These are phyloP conservation scores for Zaprionus taronus DNA, from an alignment of 1,140 invertebrate genomes.

Conservation along the genomic window DNA sequence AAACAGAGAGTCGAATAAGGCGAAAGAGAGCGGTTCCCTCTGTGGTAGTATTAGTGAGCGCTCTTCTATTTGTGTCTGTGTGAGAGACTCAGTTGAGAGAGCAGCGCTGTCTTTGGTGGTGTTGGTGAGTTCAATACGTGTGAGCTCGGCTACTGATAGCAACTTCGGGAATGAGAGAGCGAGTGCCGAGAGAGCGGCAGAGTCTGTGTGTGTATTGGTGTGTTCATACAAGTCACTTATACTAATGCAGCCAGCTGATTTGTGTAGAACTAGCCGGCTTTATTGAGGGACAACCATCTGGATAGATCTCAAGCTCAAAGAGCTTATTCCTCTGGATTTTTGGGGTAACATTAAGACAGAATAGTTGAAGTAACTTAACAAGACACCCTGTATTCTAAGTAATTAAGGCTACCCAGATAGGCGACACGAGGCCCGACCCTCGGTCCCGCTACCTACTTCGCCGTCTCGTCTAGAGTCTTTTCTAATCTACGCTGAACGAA, in stretches of 20 bases:
- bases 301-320: background rate
- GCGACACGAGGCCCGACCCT: slow-evolving; percentile 9
- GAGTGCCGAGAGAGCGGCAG: slow-evolving; percentile 24
- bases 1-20: slow-evolving; percentile 63
- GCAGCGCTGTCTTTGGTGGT: slow-evolving; percentile 21
- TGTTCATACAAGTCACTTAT: slow-evolving; percentile 18
- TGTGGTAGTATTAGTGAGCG: slow-evolving; percentile 45
- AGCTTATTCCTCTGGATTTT: background rate
- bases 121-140: slow-evolving; percentile 29
- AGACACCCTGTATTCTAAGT: slow-evolving; percentile 18
- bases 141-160: slow-evolving; percentile 14
- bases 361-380: background rate
- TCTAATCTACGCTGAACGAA: slow-evolving; percentile 22
- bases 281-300: background rate
- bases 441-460: background rate
- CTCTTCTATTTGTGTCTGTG: background rate
- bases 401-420: slow-evolving; percentile 19
- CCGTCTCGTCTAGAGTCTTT: background rate
- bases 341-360: background rate
- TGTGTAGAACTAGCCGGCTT: background rate
- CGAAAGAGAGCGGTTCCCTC: slow-evolving; percentile 25
- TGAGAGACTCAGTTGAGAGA: slow-evolving; percentile 36
- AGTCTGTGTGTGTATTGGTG: slow-evolving; percentile 42
- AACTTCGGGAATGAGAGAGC: slow-evolving; percentile 5
- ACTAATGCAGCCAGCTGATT: slow-evolving; percentile 25